Percentiles rank a stretch among this genome's conserved stretches.
phyloP scores from a whole-genome alignment of 1,140 invertebrate species.

The Ooceraea biroi region DNA sequence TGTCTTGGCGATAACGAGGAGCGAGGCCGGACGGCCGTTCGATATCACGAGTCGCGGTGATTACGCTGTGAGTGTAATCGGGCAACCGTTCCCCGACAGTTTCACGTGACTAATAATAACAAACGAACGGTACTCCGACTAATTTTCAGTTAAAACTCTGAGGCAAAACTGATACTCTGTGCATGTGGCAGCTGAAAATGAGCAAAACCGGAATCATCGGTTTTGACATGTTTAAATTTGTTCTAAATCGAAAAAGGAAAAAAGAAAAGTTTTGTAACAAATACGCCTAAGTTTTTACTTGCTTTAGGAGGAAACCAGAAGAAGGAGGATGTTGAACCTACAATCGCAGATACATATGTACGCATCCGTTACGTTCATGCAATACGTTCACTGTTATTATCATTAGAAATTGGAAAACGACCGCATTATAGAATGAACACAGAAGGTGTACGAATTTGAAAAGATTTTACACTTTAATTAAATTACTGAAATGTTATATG shows the following conservation, averaged over 20 bases:
- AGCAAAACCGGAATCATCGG: background rate
- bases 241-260: background rate
- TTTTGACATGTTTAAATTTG: background rate
- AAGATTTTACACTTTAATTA: too few species aligned
- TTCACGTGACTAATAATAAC: conserved; percentile 49
- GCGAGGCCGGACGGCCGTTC: conserved; percentile 31
- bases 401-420: background rate
- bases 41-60: conserved; percentile 40
- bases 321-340: background rate
- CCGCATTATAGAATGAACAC: too few species aligned
- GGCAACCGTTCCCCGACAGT: conserved; percentile 25
- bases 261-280: background rate
- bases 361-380: too few species aligned
- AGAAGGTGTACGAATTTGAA: too few species aligned
- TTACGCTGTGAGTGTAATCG: conserved; percentile 29
- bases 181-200: too few species aligned
- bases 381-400: background rate
- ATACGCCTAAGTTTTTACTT: background rate
- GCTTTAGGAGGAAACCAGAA: background rate
- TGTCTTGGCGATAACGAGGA: conserved; percentile 63
- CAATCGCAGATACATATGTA: background rate
- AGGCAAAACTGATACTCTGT: background rate
- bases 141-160: conserved; percentile 14
- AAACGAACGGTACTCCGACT: background rate
- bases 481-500: background rate